These are phyloP conservation scores for Aphidius gifuensis DNA, from an alignment of 1,140 invertebrate species.

Conservation along the genomic window DNA sequence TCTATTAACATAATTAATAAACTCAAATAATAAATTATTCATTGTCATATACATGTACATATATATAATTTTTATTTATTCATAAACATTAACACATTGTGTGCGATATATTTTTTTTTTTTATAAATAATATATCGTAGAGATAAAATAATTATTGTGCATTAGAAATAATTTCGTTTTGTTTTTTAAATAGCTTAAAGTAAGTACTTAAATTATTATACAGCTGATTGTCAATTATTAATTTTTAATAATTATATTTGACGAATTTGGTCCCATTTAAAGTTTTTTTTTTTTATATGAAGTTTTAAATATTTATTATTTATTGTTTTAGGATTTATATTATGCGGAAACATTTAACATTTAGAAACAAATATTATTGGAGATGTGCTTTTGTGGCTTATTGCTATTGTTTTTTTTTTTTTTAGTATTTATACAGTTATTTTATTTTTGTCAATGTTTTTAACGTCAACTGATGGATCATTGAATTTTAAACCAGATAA, in stretches of 20 bases:
- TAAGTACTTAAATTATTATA: too few relatives aligned
- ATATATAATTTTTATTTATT: slow-evolving; percentile 16
- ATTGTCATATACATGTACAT: slow-evolving; percentile 21
- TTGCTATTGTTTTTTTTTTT: too few relatives aligned
- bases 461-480: slow-evolving; percentile 38
- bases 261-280: too few relatives aligned
- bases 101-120: background rate
- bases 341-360: background rate
- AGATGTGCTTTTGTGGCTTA: too few relatives aligned
- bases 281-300: too few relatives aligned
- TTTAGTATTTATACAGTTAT: slow-evolving; percentile 9
- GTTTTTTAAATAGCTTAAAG: too few relatives aligned
- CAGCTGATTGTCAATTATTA: too few relatives aligned
- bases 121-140: background rate
- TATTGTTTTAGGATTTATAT: too few relatives aligned
- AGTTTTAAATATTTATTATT: too few relatives aligned
- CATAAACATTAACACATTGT: background rate
- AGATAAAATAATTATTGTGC: background rate
- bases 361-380: background rate
- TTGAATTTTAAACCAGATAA: slow-evolving; percentile 46
- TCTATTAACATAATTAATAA: background rate
- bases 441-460: slow-evolving; percentile 11
- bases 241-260: too few relatives aligned
- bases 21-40: slow-evolving; percentile 26
- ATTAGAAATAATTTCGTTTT: too few relatives aligned